Percentiles rank a stretch among this genome's conserved stretches.
These are phyloP conservation scores for Lagopus leucura DNA, from an alignment of 2,113 vertebrate species.

Conservation along the genomic window DNA sequence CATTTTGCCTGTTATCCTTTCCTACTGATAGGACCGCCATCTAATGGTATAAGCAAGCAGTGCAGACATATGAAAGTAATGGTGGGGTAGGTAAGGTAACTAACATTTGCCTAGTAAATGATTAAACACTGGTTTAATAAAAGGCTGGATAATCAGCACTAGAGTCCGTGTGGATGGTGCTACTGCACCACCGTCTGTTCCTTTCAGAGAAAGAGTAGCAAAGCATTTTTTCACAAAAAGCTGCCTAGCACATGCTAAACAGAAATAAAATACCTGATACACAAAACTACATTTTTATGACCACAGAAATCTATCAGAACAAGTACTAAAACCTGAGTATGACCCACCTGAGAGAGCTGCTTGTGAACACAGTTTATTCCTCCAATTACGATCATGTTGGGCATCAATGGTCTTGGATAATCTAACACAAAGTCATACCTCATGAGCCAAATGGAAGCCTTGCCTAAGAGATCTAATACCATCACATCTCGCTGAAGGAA, in stretches of 20 bases:
- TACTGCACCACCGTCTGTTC: no score
- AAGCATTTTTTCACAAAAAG: background rate
- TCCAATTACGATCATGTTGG: slow-evolving; percentile 79
- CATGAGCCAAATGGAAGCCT: slow-evolving; percentile 84
- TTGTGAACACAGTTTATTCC: slow-evolving; percentile 63
- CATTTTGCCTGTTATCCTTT: rapidly evolving
- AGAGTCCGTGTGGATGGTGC: background rate
- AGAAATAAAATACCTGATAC: rapidly evolving
- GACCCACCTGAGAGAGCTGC: slow-evolving; percentile 56
- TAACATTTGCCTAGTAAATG: background rate
- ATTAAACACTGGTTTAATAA: background rate
- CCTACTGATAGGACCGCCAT: background rate
- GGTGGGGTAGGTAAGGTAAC: no score
- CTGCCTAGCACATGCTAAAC: background rate
- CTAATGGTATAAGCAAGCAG: background rate
- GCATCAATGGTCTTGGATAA: slow-evolving; percentile 83
- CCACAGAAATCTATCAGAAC: background rate
- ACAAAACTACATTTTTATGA: rapidly evolving
- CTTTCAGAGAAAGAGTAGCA: no score
- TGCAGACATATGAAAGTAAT: background rate
- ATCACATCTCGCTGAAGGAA: slow-evolving; percentile 75
- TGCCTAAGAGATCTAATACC: slow-evolving; percentile 74
- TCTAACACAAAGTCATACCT: slow-evolving; percentile 81
- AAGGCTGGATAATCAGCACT: background rate
- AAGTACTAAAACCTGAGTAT: background rate